A percentile compares a stretch with the other conserved stretches of the same genome.
Evolutionary conservation across 2,797 vertebrate species (phyloP).

Genomic region (Sebastes nivosus): DNA sequence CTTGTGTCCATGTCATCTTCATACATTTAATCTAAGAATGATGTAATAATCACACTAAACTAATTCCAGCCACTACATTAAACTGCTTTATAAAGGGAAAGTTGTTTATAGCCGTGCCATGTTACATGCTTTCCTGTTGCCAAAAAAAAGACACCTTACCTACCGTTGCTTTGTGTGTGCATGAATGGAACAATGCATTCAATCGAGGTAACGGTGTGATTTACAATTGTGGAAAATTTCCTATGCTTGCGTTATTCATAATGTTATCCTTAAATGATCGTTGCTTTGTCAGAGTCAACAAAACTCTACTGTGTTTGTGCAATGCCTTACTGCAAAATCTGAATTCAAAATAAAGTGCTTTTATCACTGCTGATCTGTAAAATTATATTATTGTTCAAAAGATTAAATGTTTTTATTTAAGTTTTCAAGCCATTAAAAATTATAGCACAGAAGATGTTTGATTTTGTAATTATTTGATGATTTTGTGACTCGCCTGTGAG

Average conservation of each 20-base stretch:
- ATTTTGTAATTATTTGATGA: not conserved
- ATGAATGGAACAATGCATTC: constrained; percentile 3
- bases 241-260: not conserved
- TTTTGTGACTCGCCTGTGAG: no score
- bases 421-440: constrained; percentile 69
- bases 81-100: constrained; percentile 29
- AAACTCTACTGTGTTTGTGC: constrained; percentile 35
- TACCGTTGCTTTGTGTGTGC: constrained; percentile 1
- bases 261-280: not conserved
- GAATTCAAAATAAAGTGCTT: constrained; percentile 13
- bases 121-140: not conserved
- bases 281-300: constrained; percentile 9
- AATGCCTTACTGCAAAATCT: constrained; percentile 51
- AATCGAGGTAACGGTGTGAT: not conserved
- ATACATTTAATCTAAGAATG: not conserved
- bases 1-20: not conserved
- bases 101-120: constrained; percentile 12
- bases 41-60: constrained; percentile 47
- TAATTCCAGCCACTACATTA: constrained; percentile 32
- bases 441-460: not conserved
- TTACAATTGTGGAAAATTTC: not conserved
- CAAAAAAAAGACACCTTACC: not conserved
- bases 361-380: constrained; percentile 36
- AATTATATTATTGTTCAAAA: constrained; percentile 13
- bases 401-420: constrained; percentile 4